Conservation (phyloP, 2,113 vertebrate species). For the Psittacus erithacus region DNA sequence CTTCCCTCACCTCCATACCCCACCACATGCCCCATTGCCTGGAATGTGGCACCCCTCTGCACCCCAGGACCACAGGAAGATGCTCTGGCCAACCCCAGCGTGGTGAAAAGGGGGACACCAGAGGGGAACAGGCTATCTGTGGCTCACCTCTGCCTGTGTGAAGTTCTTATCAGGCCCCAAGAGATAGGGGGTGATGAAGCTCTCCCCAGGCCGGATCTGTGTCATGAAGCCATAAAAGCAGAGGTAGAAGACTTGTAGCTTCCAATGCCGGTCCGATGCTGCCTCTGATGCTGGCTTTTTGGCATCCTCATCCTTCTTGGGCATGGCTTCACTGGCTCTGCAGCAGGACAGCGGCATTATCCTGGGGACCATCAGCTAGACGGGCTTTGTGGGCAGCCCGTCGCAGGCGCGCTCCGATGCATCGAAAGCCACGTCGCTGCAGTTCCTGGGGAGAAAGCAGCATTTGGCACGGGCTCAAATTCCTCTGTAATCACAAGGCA, state of each 20-base stretch:
- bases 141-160: conserved; percentile 28
- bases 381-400: background rate
- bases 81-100: background rate
- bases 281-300: background rate
- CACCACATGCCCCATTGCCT: rapidly evolving
- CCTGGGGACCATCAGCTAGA: background rate
- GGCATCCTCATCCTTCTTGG: background rate
- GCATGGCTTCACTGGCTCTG: background rate
- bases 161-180: background rate
- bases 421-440: background rate
- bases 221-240: conserved; percentile 66
- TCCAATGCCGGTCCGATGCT: background rate
- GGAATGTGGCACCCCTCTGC: rapidly evolving
- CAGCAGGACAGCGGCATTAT: background rate
- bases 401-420: background rate
- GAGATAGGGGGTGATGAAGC: conserved; percentile 55
- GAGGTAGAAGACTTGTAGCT: conserved; percentile 56
- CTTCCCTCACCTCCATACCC: rapidly evolving
- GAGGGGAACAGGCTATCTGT: rapidly evolving
- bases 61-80: rapidly evolving
- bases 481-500: conserved; percentile 25
- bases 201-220: conserved; percentile 49
- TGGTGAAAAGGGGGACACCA: background rate
- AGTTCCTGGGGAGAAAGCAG: conserved; percentile 34
- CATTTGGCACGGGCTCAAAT: background rate